Evolutionary conservation across 2,797 vertebrate species (phyloP).

Genomic region (Chloroceryle inda): DNA sequence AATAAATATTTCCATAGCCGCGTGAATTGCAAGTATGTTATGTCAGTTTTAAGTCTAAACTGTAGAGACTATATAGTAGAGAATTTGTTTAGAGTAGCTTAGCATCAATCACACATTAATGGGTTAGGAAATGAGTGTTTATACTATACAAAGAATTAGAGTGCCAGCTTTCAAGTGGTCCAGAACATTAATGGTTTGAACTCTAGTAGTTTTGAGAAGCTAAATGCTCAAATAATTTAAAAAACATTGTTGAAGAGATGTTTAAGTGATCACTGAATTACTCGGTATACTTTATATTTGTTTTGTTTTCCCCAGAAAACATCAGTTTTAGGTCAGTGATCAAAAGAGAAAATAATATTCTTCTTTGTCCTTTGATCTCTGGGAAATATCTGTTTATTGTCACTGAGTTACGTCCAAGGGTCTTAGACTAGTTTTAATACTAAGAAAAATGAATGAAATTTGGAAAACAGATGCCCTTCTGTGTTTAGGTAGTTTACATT

Average conservation of each 20-base stretch:
- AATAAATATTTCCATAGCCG: neutral
- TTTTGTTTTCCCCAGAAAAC: neutral
- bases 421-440: conserved; percentile 6
- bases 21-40: neutral
- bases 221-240: conserved; percentile 27
- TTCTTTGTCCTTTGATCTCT: conserved; percentile 40
- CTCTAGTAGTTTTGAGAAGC: conserved; percentile 34
- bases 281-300: neutral
- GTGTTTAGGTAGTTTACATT: conserved; percentile 9
- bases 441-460: conserved; percentile 7
- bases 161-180: conserved; percentile 62
- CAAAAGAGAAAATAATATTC: conserved; percentile 27
- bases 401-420: neutral
- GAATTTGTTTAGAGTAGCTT: conserved; percentile 62
- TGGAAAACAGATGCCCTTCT: conserved; percentile 46
- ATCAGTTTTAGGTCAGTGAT: conserved; percentile 22
- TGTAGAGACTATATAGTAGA: conserved; percentile 1
- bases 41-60: conserved; percentile 16
- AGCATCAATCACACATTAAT: conserved; percentile 53
- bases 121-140: conserved; percentile 60
- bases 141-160: conserved; percentile 50
- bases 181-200: conserved; percentile 61
- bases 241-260: conserved; percentile 29
- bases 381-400: conserved; percentile 14
- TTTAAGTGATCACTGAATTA: conserved; percentile 50